phyloP scores from a whole-genome alignment of 2,113 vertebrate genomes.

The Cnemophilus loriae region DNA sequence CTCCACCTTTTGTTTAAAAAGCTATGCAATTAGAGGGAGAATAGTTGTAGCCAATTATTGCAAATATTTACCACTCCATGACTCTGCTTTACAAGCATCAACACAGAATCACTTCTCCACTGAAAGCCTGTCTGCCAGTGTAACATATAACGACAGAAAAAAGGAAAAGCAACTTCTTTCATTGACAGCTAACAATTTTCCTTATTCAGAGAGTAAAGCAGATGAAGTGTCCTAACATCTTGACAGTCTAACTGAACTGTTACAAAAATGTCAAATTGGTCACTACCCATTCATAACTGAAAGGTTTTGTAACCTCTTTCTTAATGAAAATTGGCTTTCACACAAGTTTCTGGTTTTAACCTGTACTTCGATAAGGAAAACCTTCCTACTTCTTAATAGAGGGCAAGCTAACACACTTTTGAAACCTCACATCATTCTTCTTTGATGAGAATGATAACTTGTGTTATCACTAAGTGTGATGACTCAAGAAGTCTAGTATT shows the following conservation, averaged over 20 bases:
- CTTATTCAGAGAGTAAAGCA: neutral
- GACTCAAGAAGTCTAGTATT: too few relatives aligned
- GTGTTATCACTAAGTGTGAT: neutral
- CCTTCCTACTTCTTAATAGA: neutral
- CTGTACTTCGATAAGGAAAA: neutral
- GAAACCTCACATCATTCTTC: neutral
- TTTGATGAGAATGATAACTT: neutral
- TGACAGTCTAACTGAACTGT: neutral
- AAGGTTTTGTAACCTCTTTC: neutral
- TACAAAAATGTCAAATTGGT: neutral
- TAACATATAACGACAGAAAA: neutral
- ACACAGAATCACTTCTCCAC: neutral
- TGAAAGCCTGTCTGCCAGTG: neutral
- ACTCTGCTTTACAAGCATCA: neutral
- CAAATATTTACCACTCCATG: neutral
- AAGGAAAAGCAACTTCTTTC: neutral
- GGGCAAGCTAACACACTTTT: neutral
- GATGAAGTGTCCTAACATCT: neutral
- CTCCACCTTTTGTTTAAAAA: neutral
- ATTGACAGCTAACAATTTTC: neutral
- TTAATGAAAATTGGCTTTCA: neutral
- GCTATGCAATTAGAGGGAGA: neutral
- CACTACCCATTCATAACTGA: neutral
- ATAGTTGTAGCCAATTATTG: neutral
- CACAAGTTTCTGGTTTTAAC: neutral